Percentiles rank a stretch among this genome's conserved stretches.
Conservation (phyloP, 2,113 vertebrate genomes). For the Oenanthe oenanthe region DNA sequence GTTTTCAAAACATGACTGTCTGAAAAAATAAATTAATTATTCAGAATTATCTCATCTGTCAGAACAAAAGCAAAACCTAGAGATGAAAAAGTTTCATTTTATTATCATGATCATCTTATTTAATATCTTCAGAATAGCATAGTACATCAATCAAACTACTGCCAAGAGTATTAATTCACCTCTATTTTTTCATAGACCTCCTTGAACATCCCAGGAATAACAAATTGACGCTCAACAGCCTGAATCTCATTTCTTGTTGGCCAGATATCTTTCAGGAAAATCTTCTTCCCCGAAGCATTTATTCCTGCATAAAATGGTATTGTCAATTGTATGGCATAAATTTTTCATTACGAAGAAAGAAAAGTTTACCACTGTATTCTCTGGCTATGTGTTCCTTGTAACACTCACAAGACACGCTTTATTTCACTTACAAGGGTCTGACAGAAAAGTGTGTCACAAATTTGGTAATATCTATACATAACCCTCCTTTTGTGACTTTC, state of each 20-base stretch:
- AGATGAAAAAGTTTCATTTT: not conserved
- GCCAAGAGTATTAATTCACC: constrained; percentile 69
- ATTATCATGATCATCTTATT: not conserved
- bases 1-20: not conserved
- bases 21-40: not conserved
- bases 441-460: not conserved
- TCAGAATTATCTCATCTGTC: not conserved
- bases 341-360: not conserved
- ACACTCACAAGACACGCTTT: not conserved
- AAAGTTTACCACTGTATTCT: not conserved
- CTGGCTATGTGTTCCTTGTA: not conserved
- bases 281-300: constrained; percentile 79
- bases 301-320: constrained; percentile 70
- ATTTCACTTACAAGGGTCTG: not conserved
- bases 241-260: constrained; percentile 94
- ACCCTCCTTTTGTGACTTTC: not conserved
- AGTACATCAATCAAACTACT: not conserved
- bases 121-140: not conserved
- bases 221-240: constrained; percentile 85
- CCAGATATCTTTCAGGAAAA: constrained; percentile 96
- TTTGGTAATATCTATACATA: not conserved
- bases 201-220: constrained; percentile 98
- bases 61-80: not conserved
- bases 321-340: not conserved
- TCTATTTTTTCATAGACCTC: constrained; percentile 97